These are phyloP conservation scores for Danio rerio DNA, from an alignment of 2,113 vertebrate genomes.

Conservation along the genomic window GRCz12tu NC_133178.1:47993001-47993500, in stretches of 20 bases:
- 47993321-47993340: constrained; percentile 18
- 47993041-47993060: too few relatives aligned
- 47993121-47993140: constrained; percentile 68
- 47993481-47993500: constrained; percentile 31
- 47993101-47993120: background rate
- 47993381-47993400: constrained; percentile 36
- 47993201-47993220: constrained; percentile 39
- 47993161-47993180: constrained; percentile 64
- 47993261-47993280: constrained; percentile 61
- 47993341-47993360: constrained; percentile 11
- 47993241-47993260: constrained; percentile 44
- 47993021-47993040: too few relatives aligned
- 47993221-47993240: constrained; percentile 48
- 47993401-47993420: background rate
- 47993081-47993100: too few relatives aligned
- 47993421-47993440: constrained; percentile 15
- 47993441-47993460: constrained; percentile 8
- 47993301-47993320: constrained; percentile 43
- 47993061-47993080: too few relatives aligned
- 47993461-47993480: background rate
- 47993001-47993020: too few relatives aligned
- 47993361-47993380: constrained; percentile 30
- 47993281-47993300: constrained; percentile 59
- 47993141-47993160: constrained; percentile 49
- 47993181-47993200: constrained; percentile 44